Percentiles rank a stretch among this genome's conserved stretches.
Conservation (phyloP, 1,140 invertebrate species). For the Microplitis mediator region DNA sequence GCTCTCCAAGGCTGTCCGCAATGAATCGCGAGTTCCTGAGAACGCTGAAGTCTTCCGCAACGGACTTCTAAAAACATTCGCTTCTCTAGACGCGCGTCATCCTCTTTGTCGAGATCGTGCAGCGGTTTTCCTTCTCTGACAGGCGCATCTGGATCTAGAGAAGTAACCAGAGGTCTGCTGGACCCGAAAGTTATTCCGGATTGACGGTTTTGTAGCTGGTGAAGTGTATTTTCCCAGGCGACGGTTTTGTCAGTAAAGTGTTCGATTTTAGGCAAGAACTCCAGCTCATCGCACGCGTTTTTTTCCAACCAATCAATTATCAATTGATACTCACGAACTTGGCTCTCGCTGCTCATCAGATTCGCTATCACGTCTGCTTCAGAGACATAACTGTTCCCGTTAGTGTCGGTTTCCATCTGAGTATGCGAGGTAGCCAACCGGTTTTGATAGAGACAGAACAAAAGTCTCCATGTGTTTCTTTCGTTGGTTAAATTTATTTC, state of each 20-base stretch:
- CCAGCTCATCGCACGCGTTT: constrained; percentile 75
- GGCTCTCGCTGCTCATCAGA: constrained; percentile 70
- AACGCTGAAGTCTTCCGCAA: constrained; percentile 83
- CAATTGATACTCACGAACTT: constrained; percentile 78
- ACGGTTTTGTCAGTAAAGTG: constrained; percentile 78
- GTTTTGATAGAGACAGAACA: constrained; percentile 81
- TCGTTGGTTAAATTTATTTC: constrained; percentile 72
- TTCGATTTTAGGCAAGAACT: constrained; percentile 68
- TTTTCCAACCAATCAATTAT: constrained; percentile 93
- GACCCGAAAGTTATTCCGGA: constrained; percentile 64
- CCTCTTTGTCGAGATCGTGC: constrained; percentile 88
- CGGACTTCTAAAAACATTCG: constrained; percentile 69
- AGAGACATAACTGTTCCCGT: constrained; percentile 43
- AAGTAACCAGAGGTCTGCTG: constrained; percentile 69
- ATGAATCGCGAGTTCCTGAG: constrained; percentile 80
- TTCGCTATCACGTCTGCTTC: constrained; percentile 70
- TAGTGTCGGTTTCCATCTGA: constrained; percentile 60
- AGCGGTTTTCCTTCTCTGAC: constrained; percentile 77
- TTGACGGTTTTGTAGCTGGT: constrained; percentile 72
- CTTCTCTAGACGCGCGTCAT: constrained; percentile 78
- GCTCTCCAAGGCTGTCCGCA: constrained; percentile 90
- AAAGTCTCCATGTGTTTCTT: constrained; percentile 84
- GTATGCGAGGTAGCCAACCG: constrained; percentile 62
- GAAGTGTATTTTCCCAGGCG: constrained; percentile 90
- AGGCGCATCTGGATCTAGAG: constrained; percentile 93